Evolutionary conservation across 2,888 invertebrate genomes (phyloP).

Genomic region (Meandrusa payeni): DNA sequence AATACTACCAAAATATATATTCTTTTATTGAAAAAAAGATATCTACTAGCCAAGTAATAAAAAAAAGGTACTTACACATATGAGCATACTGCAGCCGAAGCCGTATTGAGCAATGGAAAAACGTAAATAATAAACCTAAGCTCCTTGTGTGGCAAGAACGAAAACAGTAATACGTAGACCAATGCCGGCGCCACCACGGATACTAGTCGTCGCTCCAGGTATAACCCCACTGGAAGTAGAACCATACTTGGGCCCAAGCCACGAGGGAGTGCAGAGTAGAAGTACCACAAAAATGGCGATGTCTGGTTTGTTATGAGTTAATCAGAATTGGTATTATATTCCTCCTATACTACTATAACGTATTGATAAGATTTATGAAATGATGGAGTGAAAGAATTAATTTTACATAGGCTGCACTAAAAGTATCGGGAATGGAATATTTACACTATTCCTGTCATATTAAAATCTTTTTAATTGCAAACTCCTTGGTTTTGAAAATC

Average conservation of each 20-base stretch:
- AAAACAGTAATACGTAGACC: slow-evolving; percentile 93
- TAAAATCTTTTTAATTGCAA: too few species aligned
- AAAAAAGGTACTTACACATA: slow-evolving; percentile 87
- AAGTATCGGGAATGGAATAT: too few species aligned
- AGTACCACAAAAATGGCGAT: slow-evolving; percentile 98
- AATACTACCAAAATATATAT: too few species aligned
- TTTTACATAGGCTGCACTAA: too few species aligned
- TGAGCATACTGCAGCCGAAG: slow-evolving; percentile 93
- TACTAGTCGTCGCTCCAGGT: slow-evolving; percentile 86
- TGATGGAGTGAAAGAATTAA: too few species aligned
- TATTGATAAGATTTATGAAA: too few species aligned
- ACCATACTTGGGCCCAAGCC: slow-evolving; percentile 91
- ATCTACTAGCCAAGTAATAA: too few species aligned
- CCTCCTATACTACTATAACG: too few species aligned
- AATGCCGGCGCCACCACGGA: slow-evolving; percentile 86
- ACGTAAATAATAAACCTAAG: slow-evolving; percentile 98
- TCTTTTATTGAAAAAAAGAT: too few species aligned
- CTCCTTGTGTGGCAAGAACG: slow-evolving; percentile 98
- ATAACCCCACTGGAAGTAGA: slow-evolving; percentile 89
- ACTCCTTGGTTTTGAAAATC: too few species aligned
- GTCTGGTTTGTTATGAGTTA: slow-evolving; percentile 79
- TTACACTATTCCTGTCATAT: too few species aligned
- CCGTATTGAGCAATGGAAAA: slow-evolving; percentile 95
- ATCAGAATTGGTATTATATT: too few species aligned
- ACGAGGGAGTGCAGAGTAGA: slow-evolving; percentile 97